Evolutionary conservation across 2,888 invertebrate species (phyloP).

Genomic region (Lithophane leautieri): DNA sequence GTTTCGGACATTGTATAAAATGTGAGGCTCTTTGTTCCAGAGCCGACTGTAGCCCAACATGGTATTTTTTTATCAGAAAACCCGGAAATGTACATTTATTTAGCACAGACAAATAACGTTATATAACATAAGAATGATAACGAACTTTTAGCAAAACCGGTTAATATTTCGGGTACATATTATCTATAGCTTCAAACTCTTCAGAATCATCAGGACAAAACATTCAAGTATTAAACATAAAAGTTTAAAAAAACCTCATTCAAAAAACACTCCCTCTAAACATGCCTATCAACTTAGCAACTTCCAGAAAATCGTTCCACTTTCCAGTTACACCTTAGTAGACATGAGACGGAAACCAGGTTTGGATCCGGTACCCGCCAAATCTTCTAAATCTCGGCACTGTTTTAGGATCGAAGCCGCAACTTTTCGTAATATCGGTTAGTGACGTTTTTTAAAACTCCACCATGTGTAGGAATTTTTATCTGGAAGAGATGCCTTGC

Average conservation of each 20-base stretch:
- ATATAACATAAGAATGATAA: background rate
- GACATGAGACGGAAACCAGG: too few species aligned
- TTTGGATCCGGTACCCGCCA: too few species aligned
- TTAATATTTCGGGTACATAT: background rate
- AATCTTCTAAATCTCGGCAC: too few species aligned
- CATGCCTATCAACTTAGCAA: too few species aligned
- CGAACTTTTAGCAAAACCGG: background rate
- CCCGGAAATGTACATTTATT: background rate
- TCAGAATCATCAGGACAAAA: background rate
- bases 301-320: too few species aligned
- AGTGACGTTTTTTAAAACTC: too few species aligned
- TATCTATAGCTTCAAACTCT: background rate
- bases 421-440: too few species aligned
- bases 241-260: too few species aligned
- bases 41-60: background rate
- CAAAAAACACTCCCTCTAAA: too few species aligned
- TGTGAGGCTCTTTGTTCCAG: background rate
- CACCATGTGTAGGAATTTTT: too few species aligned
- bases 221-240: background rate
- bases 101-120: background rate
- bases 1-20: background rate
- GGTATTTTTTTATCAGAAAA: background rate
- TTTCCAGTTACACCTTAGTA: too few species aligned
- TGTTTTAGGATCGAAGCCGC: too few species aligned
- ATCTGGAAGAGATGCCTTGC: background rate